Evolutionary conservation across 2,113 vertebrate species (phyloP).

Genomic region (Myocastor coypus): DNA sequence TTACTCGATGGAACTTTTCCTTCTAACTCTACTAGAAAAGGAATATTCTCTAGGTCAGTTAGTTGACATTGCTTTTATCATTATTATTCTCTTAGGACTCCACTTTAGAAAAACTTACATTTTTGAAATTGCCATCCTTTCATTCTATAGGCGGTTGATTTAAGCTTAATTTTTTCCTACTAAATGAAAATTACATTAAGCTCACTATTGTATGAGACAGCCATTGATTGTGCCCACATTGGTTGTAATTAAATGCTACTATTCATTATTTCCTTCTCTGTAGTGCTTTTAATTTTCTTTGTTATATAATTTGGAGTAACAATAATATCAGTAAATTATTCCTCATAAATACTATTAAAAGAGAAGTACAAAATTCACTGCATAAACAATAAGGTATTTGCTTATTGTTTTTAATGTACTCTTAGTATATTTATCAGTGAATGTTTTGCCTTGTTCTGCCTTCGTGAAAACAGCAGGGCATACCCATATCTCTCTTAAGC

Average conservation of each 20-base stretch:
- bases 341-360: conserved; percentile 71
- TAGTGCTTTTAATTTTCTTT: conserved; percentile 78
- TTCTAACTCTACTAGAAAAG: not conserved
- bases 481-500: conserved; percentile 60
- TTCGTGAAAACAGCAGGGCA: conserved; percentile 69
- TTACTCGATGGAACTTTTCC: not conserved
- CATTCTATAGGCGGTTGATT: conserved; percentile 74
- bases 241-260: conserved; percentile 84
- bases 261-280: conserved; percentile 76
- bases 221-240: conserved; percentile 75
- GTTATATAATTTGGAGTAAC: conserved; percentile 78
- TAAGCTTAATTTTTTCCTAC: conserved; percentile 76
- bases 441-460: conserved; percentile 73
- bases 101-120: conserved; percentile 63
- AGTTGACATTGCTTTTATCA: not conserved
- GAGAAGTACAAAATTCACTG: conserved; percentile 65
- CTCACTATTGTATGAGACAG: conserved; percentile 77
- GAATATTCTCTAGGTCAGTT: not conserved
- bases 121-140: conserved; percentile 68
- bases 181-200: conserved; percentile 78
- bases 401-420: conserved; percentile 77
- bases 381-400: conserved; percentile 66
- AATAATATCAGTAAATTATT: conserved; percentile 79
- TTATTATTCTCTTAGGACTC: conserved; percentile 27
- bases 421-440: conserved; percentile 64